Percentiles rank a stretch among this genome's conserved stretches.
phyloP scores from a whole-genome alignment of 1,140 invertebrate genomes.

The Chelonus insularis region DNA sequence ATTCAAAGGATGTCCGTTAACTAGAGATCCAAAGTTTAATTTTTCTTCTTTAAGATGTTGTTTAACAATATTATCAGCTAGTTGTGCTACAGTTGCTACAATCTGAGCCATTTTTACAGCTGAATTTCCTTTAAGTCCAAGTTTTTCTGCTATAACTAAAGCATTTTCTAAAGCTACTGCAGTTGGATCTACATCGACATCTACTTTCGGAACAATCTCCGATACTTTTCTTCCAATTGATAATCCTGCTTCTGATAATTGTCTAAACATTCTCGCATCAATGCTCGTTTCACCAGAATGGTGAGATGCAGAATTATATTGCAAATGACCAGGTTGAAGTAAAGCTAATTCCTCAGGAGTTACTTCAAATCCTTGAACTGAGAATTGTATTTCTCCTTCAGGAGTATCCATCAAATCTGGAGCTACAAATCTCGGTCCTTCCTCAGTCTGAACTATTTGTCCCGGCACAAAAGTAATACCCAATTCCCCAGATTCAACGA shows the following conservation, averaged over 20 bases:
- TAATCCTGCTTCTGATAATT: slow-evolving; percentile 72
- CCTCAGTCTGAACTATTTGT: slow-evolving; percentile 72
- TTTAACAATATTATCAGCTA: slow-evolving; percentile 51
- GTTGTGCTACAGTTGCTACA: slow-evolving; percentile 50
- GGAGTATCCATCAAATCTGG: slow-evolving; percentile 69
- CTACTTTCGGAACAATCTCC: slow-evolving; percentile 65
- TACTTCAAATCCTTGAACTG: slow-evolving; percentile 75
- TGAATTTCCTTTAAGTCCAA: slow-evolving; percentile 50
- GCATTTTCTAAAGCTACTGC: slow-evolving; percentile 55
- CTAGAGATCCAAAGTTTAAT: slow-evolving; percentile 35
- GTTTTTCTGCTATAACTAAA: slow-evolving; percentile 51
- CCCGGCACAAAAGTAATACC: slow-evolving; percentile 72
- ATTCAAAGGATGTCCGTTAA: slow-evolving; percentile 40
- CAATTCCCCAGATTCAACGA: slow-evolving; percentile 67
- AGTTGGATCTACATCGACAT: slow-evolving; percentile 65
- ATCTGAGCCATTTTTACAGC: slow-evolving; percentile 59
- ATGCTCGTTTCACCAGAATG: slow-evolving; percentile 66
- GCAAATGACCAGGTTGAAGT: slow-evolving; percentile 63
- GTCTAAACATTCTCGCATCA: slow-evolving; percentile 69
- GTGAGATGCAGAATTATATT: slow-evolving; percentile 58
- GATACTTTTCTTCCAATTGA: slow-evolving; percentile 69
- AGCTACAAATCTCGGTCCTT: slow-evolving; percentile 72
- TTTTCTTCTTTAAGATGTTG: slow-evolving; percentile 35
- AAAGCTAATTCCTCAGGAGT: slow-evolving; percentile 70
- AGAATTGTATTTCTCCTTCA: slow-evolving; percentile 70